Evolutionary conservation across 2,888 invertebrate species (phyloP), one percentile per base, ranked within the genome.

Genomic region (Cistogaster globosa): DNA sequence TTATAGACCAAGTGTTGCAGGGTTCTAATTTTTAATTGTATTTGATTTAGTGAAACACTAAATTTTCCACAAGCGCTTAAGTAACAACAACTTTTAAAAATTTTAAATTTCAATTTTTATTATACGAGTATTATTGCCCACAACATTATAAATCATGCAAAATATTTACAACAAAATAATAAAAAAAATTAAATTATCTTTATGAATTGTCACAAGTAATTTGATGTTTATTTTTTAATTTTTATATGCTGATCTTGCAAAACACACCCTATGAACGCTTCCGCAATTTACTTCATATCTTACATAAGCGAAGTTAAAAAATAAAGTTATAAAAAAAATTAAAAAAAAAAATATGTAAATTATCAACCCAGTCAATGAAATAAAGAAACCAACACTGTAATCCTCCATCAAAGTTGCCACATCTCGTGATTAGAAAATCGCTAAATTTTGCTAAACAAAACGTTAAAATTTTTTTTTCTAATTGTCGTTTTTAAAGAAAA

Each of bases 121-220:
- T 26, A 26, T 26, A 26, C 4, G 1, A 26, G 1, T 26, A 26
- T 78, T 16, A 62, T 38, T 62, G n/a, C 53, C 7, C 53, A 18
- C 20, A 53, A 53, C 18, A 36, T 18, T 18, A 53, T 55, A 65
- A 62, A 55, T 55, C 51, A 14, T 38, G 18, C 22, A 20, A 42
- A 69, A 20, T n/a, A n/a, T n/a, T 18, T 42, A 5, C 20, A 20
- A 42, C 9, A 22, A 42, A 22, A 32, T 11, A 18, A 38, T 3
- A n/a, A 51, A 51, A 26, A 26, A 63, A 32, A 2, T 12, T 26
- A 53, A 63, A 53, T 55, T 6, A 75, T 75, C 32, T 76, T 65
- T 36, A 20, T 58, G 22, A 77, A 38, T 55, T 77, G 69, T 71
- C 78, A 71, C 38, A 78, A 78, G 57, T 20, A 63, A 55, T 62